Conservation (phyloP, 2,113 vertebrate species). For the Pipra filicauda region DNA sequence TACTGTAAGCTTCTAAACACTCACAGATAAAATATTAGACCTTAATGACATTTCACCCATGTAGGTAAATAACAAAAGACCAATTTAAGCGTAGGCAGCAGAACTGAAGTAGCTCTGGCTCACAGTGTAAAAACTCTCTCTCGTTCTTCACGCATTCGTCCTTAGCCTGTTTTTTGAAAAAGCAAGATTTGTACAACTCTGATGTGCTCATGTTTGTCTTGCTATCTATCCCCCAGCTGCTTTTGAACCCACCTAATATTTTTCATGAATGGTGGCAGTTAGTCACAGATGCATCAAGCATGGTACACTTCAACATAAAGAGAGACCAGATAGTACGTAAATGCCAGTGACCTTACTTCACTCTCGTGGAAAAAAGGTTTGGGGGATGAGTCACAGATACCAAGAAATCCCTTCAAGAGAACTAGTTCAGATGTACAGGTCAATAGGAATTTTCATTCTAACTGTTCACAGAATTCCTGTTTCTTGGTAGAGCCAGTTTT, state of each 20-base stretch:
- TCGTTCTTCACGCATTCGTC: fast-evolving
- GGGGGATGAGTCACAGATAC: neutral
- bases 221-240: neutral
- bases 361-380: neutral
- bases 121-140: neutral
- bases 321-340: neutral
- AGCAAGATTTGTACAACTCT: neutral
- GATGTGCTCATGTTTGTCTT: neutral
- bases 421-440: neutral
- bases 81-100: neutral
- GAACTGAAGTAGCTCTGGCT: neutral
- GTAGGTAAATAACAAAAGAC: neutral
- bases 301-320: neutral
- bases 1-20: neutral
- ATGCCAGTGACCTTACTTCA: neutral
- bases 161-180: neutral
- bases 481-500: neutral
- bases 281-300: neutral
- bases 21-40: neutral
- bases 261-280: neutral
- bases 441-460: neutral
- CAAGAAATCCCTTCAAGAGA: neutral
- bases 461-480: neutral
- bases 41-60: neutral
- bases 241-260: neutral